Conservation (phyloP, 2,797 vertebrate genomes). For the Lepilemur ruficaudatus region DNA sequence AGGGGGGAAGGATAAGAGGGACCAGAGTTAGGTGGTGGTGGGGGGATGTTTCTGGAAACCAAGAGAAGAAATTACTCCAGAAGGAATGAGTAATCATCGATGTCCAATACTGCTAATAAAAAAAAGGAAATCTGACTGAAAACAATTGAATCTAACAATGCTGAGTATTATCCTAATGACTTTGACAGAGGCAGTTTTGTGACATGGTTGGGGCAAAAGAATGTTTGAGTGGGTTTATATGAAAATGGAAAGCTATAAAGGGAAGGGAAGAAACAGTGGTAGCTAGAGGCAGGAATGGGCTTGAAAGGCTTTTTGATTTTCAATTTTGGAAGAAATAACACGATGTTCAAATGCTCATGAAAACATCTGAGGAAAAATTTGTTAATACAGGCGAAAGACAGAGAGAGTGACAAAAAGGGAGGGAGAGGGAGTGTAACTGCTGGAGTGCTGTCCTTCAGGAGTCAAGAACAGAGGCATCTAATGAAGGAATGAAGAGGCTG, state of each 20-base stretch:
- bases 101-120: not conserved
- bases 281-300: not conserved
- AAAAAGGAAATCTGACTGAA: not conserved
- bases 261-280: not conserved
- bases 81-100: not conserved
- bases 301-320: not conserved
- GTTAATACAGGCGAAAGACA: not conserved
- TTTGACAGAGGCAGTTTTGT: not conserved
- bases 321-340: not conserved
- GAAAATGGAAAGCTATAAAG: slow-evolving; percentile 11
- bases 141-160: not conserved
- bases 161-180: not conserved
- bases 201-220: not conserved
- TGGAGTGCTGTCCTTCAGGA: not conserved
- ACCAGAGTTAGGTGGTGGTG: not conserved
- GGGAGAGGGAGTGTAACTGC: accelerated
- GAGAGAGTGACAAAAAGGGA: not conserved
- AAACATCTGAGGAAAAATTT: not conserved
- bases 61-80: not conserved
- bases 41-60: not conserved
- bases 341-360: not conserved
- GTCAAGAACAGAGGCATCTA: not conserved
- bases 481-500: not conserved
- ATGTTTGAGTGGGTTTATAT: not conserved
- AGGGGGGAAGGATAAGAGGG: not conserved